Base-by-base conservation (phyloP, 2,113 vertebrate species). In the Ageneiosus marmoratus region DNA sequence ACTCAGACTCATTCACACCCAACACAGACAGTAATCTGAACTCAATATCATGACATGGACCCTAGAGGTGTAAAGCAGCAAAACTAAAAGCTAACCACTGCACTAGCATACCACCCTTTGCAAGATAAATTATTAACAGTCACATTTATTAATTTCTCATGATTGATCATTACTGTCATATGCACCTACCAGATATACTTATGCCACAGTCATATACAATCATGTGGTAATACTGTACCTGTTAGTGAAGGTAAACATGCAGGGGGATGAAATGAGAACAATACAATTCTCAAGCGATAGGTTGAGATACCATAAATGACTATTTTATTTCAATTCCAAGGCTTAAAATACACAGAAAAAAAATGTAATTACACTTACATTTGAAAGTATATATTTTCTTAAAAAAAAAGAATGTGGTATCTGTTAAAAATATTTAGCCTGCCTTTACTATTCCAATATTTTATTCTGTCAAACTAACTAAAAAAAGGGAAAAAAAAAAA, bases 281-380 rank as follows among this genome's bases (percentile, higher is more conserved):
- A 84, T 62, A 79, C 69, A 90, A 86, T 27, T 51, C n/a, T 41
- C 41, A 27, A 9, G 32, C 56, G 58, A 22, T 58, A 83, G n/a
- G 56, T 63, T 87, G 51, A 53, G 55, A 72, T 92, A 90, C 82
- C 91, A 90, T 91, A 93, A 94, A 93, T 93, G 87, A 91, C 82
- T 55, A 58, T 90, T 93, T 94, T 94, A 94, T 94, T 94, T 91
- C 88, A 91, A 87, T 88, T 90, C 90, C 89, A 91, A 92, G 89
- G 87, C 88, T 89, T 74, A 83, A 86, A 86, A 89, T 88, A 79
- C 76, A 88, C 74, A 88, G 84, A 89, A 88, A 84, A 83, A 88
- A 84, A 83, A 82, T 88, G 75, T 89, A 91, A 84, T 88, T 82
- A 90, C 92, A 88, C 88, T 88, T n/a, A n/a, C 44, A 32, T 34